These are phyloP conservation scores for Syncerus caffer DNA, from an alignment of 2,797 vertebrate species.

Conservation along the genomic window DNA sequence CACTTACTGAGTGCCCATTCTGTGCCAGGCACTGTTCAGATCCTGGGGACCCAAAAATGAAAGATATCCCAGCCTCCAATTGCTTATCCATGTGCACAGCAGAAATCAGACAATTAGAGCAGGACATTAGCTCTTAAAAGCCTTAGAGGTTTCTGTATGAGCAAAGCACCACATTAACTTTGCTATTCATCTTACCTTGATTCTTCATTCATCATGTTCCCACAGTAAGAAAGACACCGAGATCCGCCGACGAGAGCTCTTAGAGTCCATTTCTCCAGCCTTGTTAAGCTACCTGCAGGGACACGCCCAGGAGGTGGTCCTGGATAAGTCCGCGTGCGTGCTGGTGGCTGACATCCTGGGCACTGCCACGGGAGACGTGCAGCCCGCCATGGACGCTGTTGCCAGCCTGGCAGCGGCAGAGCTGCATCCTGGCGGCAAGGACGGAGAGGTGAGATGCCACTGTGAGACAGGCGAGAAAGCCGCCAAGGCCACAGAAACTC, in stretches of 20 bases:
- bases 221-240: conserved; percentile 92
- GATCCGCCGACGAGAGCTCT: conserved; percentile 87
- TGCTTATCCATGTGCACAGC: neutral
- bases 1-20: neutral
- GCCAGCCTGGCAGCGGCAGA: conserved; percentile 88
- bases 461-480: neutral
- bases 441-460: conserved; percentile 84
- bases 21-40: neutral
- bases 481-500: no score
- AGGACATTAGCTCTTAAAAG: neutral
- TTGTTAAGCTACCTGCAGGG: conserved; percentile 88
- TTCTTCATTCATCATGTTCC: neutral
- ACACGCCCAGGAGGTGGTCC: conserved; percentile 87
- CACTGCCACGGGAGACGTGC: conserved; percentile 86
- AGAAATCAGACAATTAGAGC: neutral
- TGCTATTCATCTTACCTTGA: neutral
- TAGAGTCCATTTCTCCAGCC: conserved; percentile 90
- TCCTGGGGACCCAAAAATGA: neutral
- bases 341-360: conserved; percentile 90
- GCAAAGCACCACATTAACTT: neutral
- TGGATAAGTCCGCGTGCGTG: conserved; percentile 89
- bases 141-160: neutral
- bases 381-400: conserved; percentile 90
- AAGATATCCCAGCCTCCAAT: neutral
- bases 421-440: conserved; percentile 88